Conservation (phyloP, 2,888 invertebrate genomes). For the Halictus ligatus region DNA sequence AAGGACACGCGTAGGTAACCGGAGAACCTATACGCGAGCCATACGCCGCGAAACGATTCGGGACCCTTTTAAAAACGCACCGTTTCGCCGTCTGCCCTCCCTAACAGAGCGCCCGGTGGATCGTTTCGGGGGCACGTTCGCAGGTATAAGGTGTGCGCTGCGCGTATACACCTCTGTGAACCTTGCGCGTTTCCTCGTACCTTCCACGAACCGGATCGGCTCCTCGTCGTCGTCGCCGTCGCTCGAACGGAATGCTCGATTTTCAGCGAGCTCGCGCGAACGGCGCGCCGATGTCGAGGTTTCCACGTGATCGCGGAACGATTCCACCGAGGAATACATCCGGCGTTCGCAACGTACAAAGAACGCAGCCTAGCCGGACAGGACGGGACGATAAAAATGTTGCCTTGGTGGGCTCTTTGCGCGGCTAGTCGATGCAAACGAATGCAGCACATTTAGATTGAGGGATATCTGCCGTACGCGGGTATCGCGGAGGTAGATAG, state of each 20-base stretch:
- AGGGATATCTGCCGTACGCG: conserved; percentile 57
- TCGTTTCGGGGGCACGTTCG: conserved; percentile 49
- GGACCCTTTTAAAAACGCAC: conserved; percentile 80
- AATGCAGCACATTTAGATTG: conserved; percentile 71
- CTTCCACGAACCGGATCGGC: conserved; percentile 30
- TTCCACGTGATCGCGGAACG: conserved; percentile 14
- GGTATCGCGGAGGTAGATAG: conserved; percentile 57
- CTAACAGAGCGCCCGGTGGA: conserved; percentile 43
- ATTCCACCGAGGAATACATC: conserved; percentile 8
- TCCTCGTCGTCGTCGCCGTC: background rate
- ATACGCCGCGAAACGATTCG: conserved; percentile 80
- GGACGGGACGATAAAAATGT: conserved; percentile 65
- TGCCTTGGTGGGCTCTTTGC: conserved; percentile 58
- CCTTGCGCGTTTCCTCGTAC: conserved; percentile 35
- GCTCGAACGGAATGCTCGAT: conserved; percentile 27
- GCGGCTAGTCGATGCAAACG: conserved; percentile 68
- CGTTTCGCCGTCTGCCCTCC: conserved; percentile 77
- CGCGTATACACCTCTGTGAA: conserved; percentile 21
- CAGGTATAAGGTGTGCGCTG: conserved; percentile 17
- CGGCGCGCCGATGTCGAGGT: background rate
- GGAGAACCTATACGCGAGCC: conserved; percentile 75
- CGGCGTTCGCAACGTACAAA: background rate
- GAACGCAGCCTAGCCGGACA: conserved; percentile 53
- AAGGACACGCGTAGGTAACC: conserved; percentile 82
- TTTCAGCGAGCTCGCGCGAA: background rate